Conservation (phyloP, 2,797 vertebrate genomes). For the Sylvia borin region DNA sequence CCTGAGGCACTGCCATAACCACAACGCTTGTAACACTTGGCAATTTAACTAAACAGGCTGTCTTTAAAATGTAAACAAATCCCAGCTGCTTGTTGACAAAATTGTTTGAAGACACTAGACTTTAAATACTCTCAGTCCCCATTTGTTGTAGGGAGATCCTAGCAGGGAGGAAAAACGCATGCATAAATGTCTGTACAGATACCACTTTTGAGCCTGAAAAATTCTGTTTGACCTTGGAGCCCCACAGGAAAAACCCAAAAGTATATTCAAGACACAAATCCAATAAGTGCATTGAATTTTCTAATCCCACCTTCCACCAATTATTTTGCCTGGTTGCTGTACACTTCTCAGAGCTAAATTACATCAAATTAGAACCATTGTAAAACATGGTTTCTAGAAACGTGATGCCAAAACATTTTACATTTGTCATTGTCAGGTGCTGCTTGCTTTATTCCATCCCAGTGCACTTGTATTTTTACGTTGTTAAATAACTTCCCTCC, state of each 20-base stretch:
- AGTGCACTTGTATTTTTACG: background rate
- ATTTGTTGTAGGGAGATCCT: background rate
- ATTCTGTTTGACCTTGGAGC: background rate
- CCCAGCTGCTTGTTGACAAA: conserved; percentile 23
- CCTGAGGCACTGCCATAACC: background rate
- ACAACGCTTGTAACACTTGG: background rate
- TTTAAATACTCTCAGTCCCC: background rate
- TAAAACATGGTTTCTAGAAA: background rate
- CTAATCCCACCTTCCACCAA: background rate
- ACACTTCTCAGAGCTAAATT: background rate
- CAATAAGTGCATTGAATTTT: background rate
- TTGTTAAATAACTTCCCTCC: background rate
- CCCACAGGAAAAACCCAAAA: background rate
- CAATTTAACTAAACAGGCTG: background rate
- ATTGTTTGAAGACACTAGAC: background rate
- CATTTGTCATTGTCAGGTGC: background rate
- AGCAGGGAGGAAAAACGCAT: background rate
- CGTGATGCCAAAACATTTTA: background rate
- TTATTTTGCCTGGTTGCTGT: background rate
- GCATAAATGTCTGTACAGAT: background rate
- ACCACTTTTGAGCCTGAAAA: background rate
- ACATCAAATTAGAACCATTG: background rate
- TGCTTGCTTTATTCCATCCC: background rate
- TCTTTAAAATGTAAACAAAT: conserved; percentile 16
- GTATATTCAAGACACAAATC: background rate